Evolutionary conservation across 2,113 vertebrate genomes (phyloP).

Genomic region (Lethenteron camtschaticum): DNA sequence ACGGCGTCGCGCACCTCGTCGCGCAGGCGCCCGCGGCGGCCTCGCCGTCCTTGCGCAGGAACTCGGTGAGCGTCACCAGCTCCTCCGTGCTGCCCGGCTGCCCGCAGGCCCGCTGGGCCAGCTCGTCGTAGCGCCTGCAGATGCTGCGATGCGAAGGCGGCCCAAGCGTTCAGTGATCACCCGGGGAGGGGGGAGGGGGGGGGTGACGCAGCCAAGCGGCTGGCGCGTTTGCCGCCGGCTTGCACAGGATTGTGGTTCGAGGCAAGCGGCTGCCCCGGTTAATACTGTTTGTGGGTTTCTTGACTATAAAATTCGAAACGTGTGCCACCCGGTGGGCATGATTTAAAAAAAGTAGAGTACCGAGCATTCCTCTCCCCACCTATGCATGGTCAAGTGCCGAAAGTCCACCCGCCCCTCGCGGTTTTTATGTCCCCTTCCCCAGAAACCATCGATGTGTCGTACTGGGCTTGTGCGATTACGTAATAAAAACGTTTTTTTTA

Average conservation of each 20-base stretch:
- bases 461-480: too few species aligned
- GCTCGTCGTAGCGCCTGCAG: slow-evolving; percentile 37
- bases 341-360: too few species aligned
- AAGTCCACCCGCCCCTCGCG: too few species aligned
- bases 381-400: too few species aligned
- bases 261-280: neutral
- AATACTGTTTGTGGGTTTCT: neutral
- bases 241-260: neutral
- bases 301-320: neutral
- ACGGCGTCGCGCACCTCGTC: slow-evolving; percentile 30
- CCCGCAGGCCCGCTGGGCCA: slow-evolving; percentile 31
- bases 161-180: neutral
- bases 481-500: too few species aligned
- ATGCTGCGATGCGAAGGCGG: slow-evolving; percentile 27
- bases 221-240: neutral
- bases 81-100: slow-evolving; percentile 36
- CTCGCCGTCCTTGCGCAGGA: slow-evolving; percentile 32
- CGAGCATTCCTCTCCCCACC: too few species aligned
- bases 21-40: slow-evolving; percentile 37
- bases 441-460: too few species aligned
- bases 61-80: slow-evolving; percentile 32
- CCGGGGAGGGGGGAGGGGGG: neutral
- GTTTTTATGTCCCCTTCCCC: too few species aligned
- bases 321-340: neutral
- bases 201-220: neutral